These are phyloP conservation scores for Fragum fragum DNA, from an alignment of 2,888 invertebrate species.

Conservation along the genomic window DNA sequence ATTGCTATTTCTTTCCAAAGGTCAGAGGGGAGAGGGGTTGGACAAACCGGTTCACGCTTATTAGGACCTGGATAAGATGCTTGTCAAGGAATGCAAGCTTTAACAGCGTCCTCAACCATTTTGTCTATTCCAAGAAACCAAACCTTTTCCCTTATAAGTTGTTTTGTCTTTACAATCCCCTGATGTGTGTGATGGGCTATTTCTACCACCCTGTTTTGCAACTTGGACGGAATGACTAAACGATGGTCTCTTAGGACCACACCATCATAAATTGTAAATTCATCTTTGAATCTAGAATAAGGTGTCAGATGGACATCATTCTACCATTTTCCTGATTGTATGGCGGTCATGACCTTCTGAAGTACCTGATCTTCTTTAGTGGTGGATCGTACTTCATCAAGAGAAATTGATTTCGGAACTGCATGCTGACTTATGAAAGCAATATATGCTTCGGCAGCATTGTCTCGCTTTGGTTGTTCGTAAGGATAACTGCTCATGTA, in stretches of 20 bases:
- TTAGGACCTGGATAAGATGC: slow-evolving; percentile 39
- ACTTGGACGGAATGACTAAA: slow-evolving; percentile 41
- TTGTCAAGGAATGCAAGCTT: slow-evolving; percentile 62
- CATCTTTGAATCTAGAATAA: slow-evolving; percentile 36
- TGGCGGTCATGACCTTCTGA: slow-evolving; percentile 44
- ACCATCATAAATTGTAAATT: slow-evolving; percentile 43
- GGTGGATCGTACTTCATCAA: slow-evolving; percentile 49
- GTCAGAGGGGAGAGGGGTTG: slow-evolving; percentile 23
- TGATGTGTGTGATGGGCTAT: slow-evolving; percentile 48
- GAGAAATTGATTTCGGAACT: slow-evolving; percentile 61
- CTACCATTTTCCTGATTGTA: slow-evolving; percentile 49
- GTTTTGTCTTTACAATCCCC: slow-evolving; percentile 50
- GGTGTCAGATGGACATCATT: slow-evolving; percentile 5
- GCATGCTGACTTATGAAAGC: slow-evolving; percentile 40
- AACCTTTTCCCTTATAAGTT: slow-evolving; percentile 64
- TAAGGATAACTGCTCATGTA: slow-evolving; percentile 67
- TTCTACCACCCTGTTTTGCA: slow-evolving; percentile 44
- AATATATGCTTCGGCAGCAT: slow-evolving; percentile 65
- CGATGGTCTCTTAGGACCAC: slow-evolving; percentile 41
- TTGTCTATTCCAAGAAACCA: slow-evolving; percentile 72
- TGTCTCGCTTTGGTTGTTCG: slow-evolving; percentile 28
- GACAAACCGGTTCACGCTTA: slow-evolving; percentile 43
- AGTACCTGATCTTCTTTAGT: slow-evolving; percentile 29
- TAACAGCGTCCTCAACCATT: slow-evolving; percentile 57
- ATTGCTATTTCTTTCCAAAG: slow-evolving; percentile 44